A percentile compares a stretch with the other conserved stretches of the same genome.
These are phyloP conservation scores for Colossoma macropomum DNA, from an alignment of 2,113 vertebrate species.

Conservation along the genomic window DNA sequence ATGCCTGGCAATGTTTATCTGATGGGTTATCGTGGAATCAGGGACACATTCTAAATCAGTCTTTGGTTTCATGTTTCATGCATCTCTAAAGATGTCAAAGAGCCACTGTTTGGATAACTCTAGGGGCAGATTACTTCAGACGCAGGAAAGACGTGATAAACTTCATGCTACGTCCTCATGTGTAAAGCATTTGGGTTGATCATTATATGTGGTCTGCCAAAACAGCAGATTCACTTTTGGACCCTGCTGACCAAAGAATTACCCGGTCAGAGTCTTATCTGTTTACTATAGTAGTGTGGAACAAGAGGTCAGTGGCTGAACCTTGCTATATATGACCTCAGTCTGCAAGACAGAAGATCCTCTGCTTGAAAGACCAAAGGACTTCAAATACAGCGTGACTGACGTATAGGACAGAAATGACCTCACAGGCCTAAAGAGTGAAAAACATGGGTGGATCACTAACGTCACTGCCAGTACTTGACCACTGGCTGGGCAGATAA, in stretches of 20 bases:
- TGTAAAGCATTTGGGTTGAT: not conserved
- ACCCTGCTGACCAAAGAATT: not conserved
- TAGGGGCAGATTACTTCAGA: not conserved
- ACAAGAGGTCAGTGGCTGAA: slow-evolving; percentile 25
- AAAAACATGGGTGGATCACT: slow-evolving; percentile 3
- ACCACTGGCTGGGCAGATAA: not conserved
- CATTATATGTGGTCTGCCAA: not conserved
- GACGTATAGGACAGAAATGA: not conserved
- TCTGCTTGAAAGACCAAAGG: not conserved
- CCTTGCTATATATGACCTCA: not conserved
- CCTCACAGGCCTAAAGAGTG: not conserved
- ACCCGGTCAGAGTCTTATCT: not conserved
- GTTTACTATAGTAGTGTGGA: not conserved
- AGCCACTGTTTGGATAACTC: too few species aligned
- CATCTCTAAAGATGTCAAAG: too few species aligned
- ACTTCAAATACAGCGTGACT: not conserved
- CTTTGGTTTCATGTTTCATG: too few species aligned
- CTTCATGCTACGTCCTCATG: not conserved
- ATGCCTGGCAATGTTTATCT: too few species aligned
- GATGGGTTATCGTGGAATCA: not conserved
- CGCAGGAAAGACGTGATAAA: not conserved
- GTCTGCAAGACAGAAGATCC: not conserved
- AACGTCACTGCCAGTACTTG: not conserved
- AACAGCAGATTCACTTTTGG: not conserved
- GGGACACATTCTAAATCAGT: not conserved